Evolutionary conservation across 2,113 vertebrate species (phyloP).

Genomic region (Trematomus loennbergii): DNA sequence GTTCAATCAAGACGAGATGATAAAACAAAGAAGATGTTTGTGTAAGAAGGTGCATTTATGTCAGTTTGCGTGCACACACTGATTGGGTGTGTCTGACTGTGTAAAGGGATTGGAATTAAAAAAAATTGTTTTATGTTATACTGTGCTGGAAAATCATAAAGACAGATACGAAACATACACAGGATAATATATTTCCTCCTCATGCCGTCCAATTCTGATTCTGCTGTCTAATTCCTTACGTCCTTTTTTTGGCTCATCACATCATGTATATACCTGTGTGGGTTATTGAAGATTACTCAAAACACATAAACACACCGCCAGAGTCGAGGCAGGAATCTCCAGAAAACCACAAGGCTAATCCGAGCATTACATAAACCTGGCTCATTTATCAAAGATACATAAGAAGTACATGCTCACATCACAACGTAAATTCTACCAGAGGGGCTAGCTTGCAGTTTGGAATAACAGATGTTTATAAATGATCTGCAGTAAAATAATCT

Average conservation of each 20-base stretch:
- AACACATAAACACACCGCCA: constrained; percentile 3
- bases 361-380: constrained; percentile 55
- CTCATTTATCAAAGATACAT: constrained; percentile 55
- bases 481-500: constrained; percentile 56
- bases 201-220: neutral
- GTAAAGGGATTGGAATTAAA: neutral
- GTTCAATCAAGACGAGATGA: constrained; percentile 63
- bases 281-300: constrained; percentile 21
- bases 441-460: constrained; percentile 41
- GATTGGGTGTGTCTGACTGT: constrained; percentile 13
- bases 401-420: constrained; percentile 56
- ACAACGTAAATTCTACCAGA: constrained; percentile 49
- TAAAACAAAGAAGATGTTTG: constrained; percentile 65
- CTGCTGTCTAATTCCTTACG: constrained; percentile 4
- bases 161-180: neutral
- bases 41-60: constrained; percentile 51
- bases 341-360: constrained; percentile 37
- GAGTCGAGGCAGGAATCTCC: constrained; percentile 36
- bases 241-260: constrained; percentile 18
- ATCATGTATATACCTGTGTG: constrained; percentile 28
- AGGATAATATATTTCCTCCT: neutral
- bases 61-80: constrained; percentile 14
- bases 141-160: neutral
- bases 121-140: constrained; percentile 27
- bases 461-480: constrained; percentile 74